Percentiles rank a stretch among this genome's conserved stretches.
Evolutionary conservation across 2,113 vertebrate species (phyloP).

Genomic region (Diadophis punctatus): DNA sequence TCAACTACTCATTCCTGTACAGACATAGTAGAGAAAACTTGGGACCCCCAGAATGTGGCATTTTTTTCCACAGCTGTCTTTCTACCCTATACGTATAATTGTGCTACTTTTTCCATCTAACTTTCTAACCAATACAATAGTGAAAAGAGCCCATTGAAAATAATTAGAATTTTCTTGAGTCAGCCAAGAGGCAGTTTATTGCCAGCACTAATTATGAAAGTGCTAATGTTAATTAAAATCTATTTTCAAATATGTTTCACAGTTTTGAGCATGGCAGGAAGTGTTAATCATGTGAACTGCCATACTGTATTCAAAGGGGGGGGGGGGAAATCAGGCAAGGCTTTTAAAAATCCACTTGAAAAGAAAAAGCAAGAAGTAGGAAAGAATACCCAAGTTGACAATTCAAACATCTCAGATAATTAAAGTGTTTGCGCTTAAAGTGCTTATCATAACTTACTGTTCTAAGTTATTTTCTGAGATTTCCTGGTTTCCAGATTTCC

Average conservation of each 20-base stretch:
- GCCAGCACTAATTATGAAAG: constrained; percentile 57
- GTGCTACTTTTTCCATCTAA: constrained; percentile 44
- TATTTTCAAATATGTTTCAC: constrained; percentile 57
- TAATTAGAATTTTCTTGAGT: constrained; percentile 58
- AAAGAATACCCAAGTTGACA: constrained; percentile 9
- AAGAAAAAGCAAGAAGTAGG: neutral
- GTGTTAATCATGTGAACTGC: constrained; percentile 47
- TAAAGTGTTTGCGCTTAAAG: neutral
- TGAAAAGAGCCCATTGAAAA: constrained; percentile 59
- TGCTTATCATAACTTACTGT: neutral
- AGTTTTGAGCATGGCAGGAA: constrained; percentile 53
- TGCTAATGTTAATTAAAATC: constrained; percentile 62
- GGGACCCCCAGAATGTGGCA: neutral
- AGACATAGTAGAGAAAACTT: neutral
- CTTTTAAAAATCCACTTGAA: constrained; percentile 2
- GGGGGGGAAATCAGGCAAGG: neutral
- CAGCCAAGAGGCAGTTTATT: constrained; percentile 44
- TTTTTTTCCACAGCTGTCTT: neutral
- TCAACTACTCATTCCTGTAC: neutral
- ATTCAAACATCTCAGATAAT: neutral
- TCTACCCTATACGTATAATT: constrained; percentile 27
- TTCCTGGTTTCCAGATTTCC: neutral
- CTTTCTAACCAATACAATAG: constrained; percentile 44
- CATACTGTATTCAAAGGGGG: neutral
- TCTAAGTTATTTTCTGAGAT: neutral